phyloP scores from a whole-genome alignment of 2,888 invertebrate genomes.

The Branchipolynoe longqiensis region DNA sequence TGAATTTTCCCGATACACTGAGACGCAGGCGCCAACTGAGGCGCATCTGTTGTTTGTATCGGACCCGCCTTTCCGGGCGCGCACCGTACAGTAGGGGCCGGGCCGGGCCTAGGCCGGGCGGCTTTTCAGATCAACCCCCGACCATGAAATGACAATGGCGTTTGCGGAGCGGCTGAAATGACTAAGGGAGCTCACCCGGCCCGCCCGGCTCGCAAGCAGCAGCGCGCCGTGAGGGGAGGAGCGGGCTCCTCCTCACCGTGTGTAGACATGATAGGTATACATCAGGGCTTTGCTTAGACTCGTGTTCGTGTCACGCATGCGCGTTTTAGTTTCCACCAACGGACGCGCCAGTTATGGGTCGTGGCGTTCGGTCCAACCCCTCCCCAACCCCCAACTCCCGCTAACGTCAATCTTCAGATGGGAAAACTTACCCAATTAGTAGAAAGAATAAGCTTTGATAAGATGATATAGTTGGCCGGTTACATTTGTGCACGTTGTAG shows the following conservation, averaged over 20 bases:
- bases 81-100: no score
- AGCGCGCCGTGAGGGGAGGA: neutral
- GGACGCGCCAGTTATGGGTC: conserved; percentile 11
- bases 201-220: neutral
- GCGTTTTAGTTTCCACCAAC: neutral
- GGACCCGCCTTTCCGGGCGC: no score
- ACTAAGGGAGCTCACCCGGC: neutral
- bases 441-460: no score
- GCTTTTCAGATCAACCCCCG: conserved; percentile 17
- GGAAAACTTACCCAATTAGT: no score
- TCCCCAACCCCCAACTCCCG: no score
- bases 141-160: conserved; percentile 1
- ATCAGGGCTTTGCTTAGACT: conserved; percentile 36
- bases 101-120: no score
- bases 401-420: no score
- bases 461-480: no score
- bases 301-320: conserved; percentile 41
- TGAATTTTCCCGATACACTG: no score
- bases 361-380: neutral
- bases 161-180: conserved; percentile 18
- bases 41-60: no score
- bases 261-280: conserved; percentile 37
- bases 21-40: no score
- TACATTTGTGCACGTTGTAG: no score
- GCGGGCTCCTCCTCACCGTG: neutral